phyloP scores from a whole-genome alignment of 30 jellyfish, hydroid and myxozoan genomes.

The Nemopilema nomurai region DNA sequence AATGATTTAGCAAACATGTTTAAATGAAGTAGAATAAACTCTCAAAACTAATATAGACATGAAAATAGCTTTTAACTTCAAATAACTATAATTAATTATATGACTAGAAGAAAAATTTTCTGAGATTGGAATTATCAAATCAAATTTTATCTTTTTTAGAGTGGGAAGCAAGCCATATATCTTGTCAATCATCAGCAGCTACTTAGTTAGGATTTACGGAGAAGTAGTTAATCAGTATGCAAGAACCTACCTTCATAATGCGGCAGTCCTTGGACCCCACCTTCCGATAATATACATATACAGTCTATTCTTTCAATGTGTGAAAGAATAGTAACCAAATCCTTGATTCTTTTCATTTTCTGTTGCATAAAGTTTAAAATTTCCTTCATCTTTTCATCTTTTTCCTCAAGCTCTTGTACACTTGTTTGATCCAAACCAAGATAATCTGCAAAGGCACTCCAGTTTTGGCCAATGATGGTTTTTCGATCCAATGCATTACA shows the following conservation, averaged over 20 bases:
- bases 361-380: conserved; percentile 1
- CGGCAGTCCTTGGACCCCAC: conserved; percentile 12
- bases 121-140: too few relatives aligned
- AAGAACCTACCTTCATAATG: not conserved
- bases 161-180: too few relatives aligned
- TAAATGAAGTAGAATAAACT: too few relatives aligned
- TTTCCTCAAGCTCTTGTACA: not conserved
- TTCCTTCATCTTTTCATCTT: not conserved
- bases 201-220: too few relatives aligned
- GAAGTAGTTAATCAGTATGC: too few relatives aligned
- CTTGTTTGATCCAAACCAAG: not conserved
- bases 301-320: conserved; percentile 2
- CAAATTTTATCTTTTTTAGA: too few relatives aligned
- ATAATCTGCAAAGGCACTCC: conserved; percentile 16
- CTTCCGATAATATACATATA: not conserved
- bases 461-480: not conserved
- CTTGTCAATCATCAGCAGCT: too few relatives aligned
- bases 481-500: not conserved
- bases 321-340: not conserved
- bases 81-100: too few relatives aligned
- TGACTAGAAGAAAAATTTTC: too few relatives aligned
- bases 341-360: not conserved
- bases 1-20: too few relatives aligned
- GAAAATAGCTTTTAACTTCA: too few relatives aligned
- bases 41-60: too few relatives aligned